These are phyloP conservation scores for Fulmarus glacialis DNA, from an alignment of 2,113 vertebrate species.

Conservation along the genomic window DNA sequence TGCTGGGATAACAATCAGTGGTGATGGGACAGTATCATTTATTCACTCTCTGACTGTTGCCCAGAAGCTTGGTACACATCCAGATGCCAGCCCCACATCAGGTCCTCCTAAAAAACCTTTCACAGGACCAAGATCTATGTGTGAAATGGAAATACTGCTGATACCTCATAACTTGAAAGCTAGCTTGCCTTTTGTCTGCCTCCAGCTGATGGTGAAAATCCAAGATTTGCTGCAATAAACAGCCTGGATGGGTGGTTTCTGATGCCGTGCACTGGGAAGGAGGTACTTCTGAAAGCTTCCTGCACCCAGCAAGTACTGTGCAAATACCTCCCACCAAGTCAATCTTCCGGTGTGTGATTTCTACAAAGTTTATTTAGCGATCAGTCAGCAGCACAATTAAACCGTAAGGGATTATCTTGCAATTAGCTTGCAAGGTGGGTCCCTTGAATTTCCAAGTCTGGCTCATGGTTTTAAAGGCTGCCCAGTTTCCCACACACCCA, in stretches of 20 bases:
- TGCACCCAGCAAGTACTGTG: background rate
- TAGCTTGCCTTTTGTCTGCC: background rate
- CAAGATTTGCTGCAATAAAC: background rate
- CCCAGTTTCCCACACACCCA: background rate
- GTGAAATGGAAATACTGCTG: background rate
- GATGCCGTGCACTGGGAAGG: background rate
- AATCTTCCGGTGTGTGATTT: background rate
- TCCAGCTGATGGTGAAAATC: background rate
- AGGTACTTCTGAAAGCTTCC: background rate
- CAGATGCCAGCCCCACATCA: background rate
- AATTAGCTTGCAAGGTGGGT: background rate
- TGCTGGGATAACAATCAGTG: slow-evolving; percentile 1
- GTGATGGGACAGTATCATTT: slow-evolving; percentile 13
- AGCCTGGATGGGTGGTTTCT: background rate
- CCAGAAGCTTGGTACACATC: background rate
- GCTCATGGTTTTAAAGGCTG: background rate
- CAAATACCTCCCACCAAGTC: background rate
- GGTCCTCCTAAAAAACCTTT: background rate
- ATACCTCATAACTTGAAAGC: background rate
- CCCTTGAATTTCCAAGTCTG: background rate
- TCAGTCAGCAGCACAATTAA: background rate
- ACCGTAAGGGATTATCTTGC: background rate
- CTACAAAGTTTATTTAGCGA: background rate
- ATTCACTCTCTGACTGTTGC: background rate
- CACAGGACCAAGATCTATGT: background rate